Base-by-base conservation (phyloP, 2,113 vertebrate species). In the Micronycteris hirsuta region DNA sequence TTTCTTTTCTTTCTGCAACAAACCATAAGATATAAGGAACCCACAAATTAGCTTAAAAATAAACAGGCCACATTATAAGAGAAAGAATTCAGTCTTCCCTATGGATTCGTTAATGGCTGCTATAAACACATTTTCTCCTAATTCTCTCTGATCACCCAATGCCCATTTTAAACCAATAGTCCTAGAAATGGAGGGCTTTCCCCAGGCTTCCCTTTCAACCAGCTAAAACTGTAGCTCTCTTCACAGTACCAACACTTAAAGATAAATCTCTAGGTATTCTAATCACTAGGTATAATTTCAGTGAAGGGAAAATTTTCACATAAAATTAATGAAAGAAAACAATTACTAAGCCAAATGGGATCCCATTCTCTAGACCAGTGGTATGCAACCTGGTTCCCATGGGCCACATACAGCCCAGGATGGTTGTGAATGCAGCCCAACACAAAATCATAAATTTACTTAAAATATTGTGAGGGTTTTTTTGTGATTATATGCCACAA, bases 41-140 rank as follows among this genome's bases (percentile, higher is more conserved):
- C 38, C 61, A 92, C 76, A 96, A 92, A 96, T 93, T 71, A 93
- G 85, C 76, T 96, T 97, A 96, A 97, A 97, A 96, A 78, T 88
- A 93, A 96, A 95, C 89, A 85, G 89, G 77, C 52, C 83, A 83
- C 0, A 0, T 91, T 96, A 93, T 96, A 91, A 89, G 93, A 93
- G 67, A 96, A 94, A 94, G 96, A 96, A 95, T 97, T 97, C 86
- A 95, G 56, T 95, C 76, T 97, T 58, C 49, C 47, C 33, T 86
- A 67, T 22, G 63, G 54, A 89, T 86, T 93, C 63, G 86, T 96
- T 93, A 96, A 94, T 93, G 70, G 26, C 41, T 4, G 26, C 82
- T 94, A 86, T 92, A 96, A 96, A 77, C 85, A 96, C 43, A 61
- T 94, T 96, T 92, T 94, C 54, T 87, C 83, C 38, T 61, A 96